Conservation (phyloP, 2,888 invertebrate genomes). For the Dermolepida albohirtum region DNA sequence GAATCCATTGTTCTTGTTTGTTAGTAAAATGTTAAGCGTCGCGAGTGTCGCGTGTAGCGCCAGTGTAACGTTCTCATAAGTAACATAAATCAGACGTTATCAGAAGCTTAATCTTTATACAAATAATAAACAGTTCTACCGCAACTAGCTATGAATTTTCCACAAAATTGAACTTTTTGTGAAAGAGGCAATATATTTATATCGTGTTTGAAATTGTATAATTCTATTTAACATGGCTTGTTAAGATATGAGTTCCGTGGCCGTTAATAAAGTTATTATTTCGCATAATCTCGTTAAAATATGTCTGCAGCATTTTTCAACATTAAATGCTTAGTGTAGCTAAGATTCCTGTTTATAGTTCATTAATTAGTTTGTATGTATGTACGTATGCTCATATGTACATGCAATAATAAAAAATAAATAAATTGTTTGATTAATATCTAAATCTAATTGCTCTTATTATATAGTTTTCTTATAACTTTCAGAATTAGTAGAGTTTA, state of each 20-base stretch:
- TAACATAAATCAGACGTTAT: conserved; percentile 53
- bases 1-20: background rate
- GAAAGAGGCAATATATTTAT: conserved; percentile 58
- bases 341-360: too few species aligned
- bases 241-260: conserved; percentile 63
- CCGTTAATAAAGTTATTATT: conserved; percentile 59
- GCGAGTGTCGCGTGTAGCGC: conserved; percentile 50
- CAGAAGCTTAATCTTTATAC: conserved; percentile 60
- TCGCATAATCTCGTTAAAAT: conserved; percentile 43
- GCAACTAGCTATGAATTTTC: conserved; percentile 57
- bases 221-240: conserved; percentile 63
- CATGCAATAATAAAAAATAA: background rate
- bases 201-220: conserved; percentile 64
- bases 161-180: conserved; percentile 49
- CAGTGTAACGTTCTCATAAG: conserved; percentile 46
- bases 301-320: conserved; percentile 39
- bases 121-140: conserved; percentile 64
- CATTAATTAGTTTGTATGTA: background rate
- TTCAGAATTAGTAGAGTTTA: too few species aligned
- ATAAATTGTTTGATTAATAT: too few species aligned
- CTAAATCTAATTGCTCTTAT: too few species aligned
- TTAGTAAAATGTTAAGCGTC: conserved; percentile 26
- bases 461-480: too few species aligned
- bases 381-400: background rate
- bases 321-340: conserved; percentile 22